A percentile compares a stretch with the other conserved stretches of the same genome.
Evolutionary conservation across 2,113 vertebrate genomes (phyloP).

Genomic region (Podarcis muralis): DNA sequence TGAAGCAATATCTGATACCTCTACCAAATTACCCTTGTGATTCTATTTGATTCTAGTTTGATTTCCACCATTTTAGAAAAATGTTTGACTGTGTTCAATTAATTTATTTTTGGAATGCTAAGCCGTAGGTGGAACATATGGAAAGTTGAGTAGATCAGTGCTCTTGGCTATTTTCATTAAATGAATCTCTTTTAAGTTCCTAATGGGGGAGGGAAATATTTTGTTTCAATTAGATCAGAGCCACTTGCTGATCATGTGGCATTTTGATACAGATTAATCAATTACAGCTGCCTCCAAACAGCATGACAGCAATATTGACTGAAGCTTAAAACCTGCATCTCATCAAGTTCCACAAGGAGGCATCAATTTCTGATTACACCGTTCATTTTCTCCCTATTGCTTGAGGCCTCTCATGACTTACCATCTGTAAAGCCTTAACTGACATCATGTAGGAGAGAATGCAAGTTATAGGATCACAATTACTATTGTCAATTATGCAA

Average conservation of each 20-base stretch:
- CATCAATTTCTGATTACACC: neutral
- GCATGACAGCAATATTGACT: neutral
- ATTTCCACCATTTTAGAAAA: neutral
- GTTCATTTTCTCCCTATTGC: neutral
- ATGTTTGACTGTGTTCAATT: neutral
- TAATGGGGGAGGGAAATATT: neutral
- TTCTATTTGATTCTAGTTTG: neutral
- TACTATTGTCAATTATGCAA: neutral
- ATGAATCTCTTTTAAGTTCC: neutral
- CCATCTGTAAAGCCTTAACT: conserved; percentile 10
- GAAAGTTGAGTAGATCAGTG: neutral
- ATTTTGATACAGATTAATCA: neutral
- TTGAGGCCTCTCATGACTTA: neutral
- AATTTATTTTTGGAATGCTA: neutral
- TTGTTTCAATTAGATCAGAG: neutral
- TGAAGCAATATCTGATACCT: neutral
- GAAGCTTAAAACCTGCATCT: neutral
- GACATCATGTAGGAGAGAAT: neutral
- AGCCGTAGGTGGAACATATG: neutral
- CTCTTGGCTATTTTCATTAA: neutral
- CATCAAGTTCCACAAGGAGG: neutral
- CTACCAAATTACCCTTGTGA: neutral
- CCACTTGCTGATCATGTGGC: neutral
- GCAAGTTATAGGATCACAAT: neutral
- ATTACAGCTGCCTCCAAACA: neutral